Evolutionary conservation across 2,797 vertebrate genomes (phyloP).

Genomic region (Fundulus diaphanus): DNA sequence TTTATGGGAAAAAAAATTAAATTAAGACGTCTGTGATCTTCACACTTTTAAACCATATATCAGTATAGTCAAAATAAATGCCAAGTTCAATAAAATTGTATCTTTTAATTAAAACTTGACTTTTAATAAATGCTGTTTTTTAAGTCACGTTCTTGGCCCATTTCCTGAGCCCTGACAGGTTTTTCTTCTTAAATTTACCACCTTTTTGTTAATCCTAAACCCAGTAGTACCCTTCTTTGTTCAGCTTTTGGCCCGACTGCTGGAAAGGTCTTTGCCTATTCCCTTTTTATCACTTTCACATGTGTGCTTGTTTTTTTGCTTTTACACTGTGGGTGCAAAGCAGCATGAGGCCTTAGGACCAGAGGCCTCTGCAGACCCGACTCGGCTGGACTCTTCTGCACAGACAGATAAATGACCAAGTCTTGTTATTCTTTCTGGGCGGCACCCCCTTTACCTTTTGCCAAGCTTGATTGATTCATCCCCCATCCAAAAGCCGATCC

Average conservation of each 20-base stretch:
- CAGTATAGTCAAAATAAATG: no score
- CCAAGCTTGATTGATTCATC: constrained; percentile 40
- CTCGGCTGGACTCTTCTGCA: constrained; percentile 48
- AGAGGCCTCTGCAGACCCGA: constrained; percentile 44
- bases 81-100: not conserved
- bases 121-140: not conserved
- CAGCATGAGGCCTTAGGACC: constrained; percentile 44
- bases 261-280: constrained; percentile 33
- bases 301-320: constrained; percentile 46
- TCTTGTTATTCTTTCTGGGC: constrained; percentile 51
- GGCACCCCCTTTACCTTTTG: constrained; percentile 35
- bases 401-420: constrained; percentile 51
- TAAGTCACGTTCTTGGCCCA: not conserved
- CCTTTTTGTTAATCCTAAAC: not conserved
- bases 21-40: not conserved
- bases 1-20: not conserved
- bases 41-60: not conserved
- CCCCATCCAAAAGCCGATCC: constrained; percentile 42
- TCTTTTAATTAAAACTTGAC: not conserved
- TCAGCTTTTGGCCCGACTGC: constrained; percentile 18
- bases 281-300: constrained; percentile 68
- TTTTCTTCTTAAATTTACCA: not conserved
- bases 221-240: not conserved
- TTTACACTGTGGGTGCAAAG: constrained; percentile 62
- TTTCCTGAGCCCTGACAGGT: not conserved